Evolutionary conservation across 1,140 invertebrate genomes (phyloP), one percentile per base, ranked within the genome.

Genomic region (Rhagoletis zephyria): DNA sequence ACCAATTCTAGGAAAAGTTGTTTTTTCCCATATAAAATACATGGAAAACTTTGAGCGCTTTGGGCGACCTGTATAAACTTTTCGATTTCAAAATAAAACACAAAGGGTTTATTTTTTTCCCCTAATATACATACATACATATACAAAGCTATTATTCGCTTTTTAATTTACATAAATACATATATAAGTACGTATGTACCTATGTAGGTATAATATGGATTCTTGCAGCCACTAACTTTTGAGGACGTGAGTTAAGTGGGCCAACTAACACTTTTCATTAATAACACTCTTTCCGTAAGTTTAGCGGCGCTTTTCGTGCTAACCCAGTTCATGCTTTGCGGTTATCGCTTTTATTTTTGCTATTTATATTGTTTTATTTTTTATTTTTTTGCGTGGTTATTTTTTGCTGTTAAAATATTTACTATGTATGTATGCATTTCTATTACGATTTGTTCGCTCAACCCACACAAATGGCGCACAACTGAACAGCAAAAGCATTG

Each of bases 261-360:
- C 74, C 74, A 81, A 48, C 74, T 51, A 81, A 81, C 74, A 81
- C 74, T 81, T 81, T 56, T 81, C 74, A 81, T 81, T 81, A 81
- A 56, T 74, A 81, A 16, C 74, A 30, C 74, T 81, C n/a, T 19
- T 19, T 56, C 7, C 48, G 74, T n/a, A 81, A 81, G 74, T 81
- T 81, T 81, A 74, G 67, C 40, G n/a, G n/a, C 48, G n/a, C 74
- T 81, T 81, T 81, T 81, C 74, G 48, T 56, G 74, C 56, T 81
- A 81, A 81, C 74, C 74, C 48, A 81, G n/a, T 81, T 81, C 51
- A 12, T 48, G n/a, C 74, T 81, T 81, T 81, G 4, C 45, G 30
- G 65, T 30, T 74, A 14, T 77, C 45, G 0, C 16, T 51, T 12
- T 51, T 81, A 16, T 81, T 81, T 9, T 74, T 48, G 42, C 14